Conservation (phyloP, 2,113 vertebrate genomes). For the Mobula birostris region DNA sequence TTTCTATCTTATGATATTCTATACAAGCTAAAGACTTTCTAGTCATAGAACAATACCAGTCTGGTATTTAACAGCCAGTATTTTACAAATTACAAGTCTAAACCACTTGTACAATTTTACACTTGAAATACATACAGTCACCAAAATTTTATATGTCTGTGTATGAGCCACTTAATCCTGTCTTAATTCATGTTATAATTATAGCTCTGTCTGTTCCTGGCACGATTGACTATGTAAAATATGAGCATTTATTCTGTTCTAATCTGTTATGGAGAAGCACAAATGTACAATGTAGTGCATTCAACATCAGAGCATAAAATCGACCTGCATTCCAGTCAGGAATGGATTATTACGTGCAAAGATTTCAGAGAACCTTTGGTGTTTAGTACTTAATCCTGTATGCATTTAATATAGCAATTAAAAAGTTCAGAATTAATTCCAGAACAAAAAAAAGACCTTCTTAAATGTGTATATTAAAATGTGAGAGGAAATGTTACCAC, state of each 20-base stretch:
- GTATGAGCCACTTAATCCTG: background rate
- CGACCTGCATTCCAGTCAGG: background rate
- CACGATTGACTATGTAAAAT: background rate
- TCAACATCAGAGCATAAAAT: background rate
- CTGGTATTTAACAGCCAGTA: background rate
- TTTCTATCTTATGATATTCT: background rate
- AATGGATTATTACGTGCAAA: background rate
- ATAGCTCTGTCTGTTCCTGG: background rate
- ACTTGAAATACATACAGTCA: background rate
- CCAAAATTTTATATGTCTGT: background rate
- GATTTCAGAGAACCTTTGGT: background rate
- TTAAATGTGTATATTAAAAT: background rate
- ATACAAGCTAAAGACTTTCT: background rate
- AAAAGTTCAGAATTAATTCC: slow-evolving; percentile 1
- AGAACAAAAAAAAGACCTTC: background rate
- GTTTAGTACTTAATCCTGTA: background rate
- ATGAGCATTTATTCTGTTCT: background rate
- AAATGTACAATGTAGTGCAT: background rate
- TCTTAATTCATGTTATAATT: background rate
- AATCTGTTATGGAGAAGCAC: background rate
- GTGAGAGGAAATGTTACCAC: background rate
- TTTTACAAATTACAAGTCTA: background rate
- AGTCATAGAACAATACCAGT: background rate
- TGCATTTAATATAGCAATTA: background rate
- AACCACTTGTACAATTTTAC: background rate